A percentile compares a stretch with the other conserved stretches of the same genome.
Conservation (phyloP, 2,888 invertebrate genomes). For the Halictus ligatus region DNA sequence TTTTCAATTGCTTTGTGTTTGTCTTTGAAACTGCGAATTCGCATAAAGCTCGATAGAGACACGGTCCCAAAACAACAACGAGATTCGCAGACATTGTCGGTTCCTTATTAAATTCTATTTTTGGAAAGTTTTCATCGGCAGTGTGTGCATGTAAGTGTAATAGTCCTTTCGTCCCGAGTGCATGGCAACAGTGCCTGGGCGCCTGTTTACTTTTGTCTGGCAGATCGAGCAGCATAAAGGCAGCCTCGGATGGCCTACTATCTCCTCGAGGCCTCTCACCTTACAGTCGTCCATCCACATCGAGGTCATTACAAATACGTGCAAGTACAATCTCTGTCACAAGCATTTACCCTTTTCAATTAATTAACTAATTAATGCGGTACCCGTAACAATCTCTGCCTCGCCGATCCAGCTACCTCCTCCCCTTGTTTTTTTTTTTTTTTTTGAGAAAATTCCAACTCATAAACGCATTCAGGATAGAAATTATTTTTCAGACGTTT, state of each 20-base stretch:
- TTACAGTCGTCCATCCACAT: conserved; percentile 81
- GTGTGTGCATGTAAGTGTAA: conserved; percentile 31
- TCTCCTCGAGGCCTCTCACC: conserved; percentile 82
- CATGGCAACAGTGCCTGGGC: conserved; percentile 64
- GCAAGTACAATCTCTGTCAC: conserved; percentile 65
- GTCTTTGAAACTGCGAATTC: too few relatives aligned
- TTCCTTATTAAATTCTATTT: background rate
- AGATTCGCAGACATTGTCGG: background rate
- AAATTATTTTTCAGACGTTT: background rate
- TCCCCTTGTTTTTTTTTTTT: background rate
- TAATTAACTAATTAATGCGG: conserved; percentile 43
- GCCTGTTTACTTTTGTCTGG: conserved; percentile 74
- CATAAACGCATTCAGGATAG: background rate
- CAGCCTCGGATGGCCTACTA: conserved; percentile 81
- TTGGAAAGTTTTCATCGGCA: background rate
- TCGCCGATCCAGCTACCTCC: background rate
- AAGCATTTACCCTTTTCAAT: conserved; percentile 51
- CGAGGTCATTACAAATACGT: conserved; percentile 81
- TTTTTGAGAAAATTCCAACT: background rate
- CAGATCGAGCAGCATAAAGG: conserved; percentile 69
- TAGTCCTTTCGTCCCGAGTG: conserved; percentile 51
- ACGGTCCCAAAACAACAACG: background rate
- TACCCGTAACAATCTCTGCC: background rate
- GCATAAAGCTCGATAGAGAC: background rate
- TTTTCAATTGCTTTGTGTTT: too few relatives aligned